Base-by-base conservation (phyloP, 2,113 vertebrate genomes). In the Regulus satrapa region DNA sequence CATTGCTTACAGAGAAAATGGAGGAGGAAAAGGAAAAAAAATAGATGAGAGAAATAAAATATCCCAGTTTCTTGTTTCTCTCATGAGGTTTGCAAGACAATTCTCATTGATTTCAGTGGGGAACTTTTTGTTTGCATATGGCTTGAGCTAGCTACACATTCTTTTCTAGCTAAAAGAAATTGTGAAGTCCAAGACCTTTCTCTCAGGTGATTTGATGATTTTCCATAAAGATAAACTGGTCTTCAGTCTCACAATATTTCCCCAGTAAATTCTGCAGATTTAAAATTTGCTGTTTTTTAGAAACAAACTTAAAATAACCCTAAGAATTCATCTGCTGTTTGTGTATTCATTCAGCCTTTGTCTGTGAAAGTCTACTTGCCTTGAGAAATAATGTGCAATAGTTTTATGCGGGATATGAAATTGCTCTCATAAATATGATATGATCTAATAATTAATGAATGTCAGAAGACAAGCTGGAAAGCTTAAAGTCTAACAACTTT, bases 371-470 rank as follows among this genome's bases (percentile, higher is more conserved):
- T 18, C 48, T 86, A 15, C 52, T 91, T 96, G 91, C 89, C 94
- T 78, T 91, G 84, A 94, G 91, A 95, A 95, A 95, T 87, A 56
- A 85, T 52, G 5, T 68, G 12, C 72, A 81, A 81, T 78, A n/a
- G 48, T 74, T 95, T 96, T 89, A 92, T 89, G 83, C 18, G 48
- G 51, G 51, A 89, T 92, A 87, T 95, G 80, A 94, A 89, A 94
- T 84, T 95, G 91, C 86, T 78, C 56, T 96, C 61, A 88, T 94
- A 87, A 94, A 92, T 91, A 43, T 81, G 86, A 81, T 92, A 94
- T 87, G 76, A 89, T 78, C 91, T 94, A 85, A 95, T 92, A 95
- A 96, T 92, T 95, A 97, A 95, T 91, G 91, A 92, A 92, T 77
- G 69, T 79, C 61, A 91, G 52, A 92, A 94, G 92, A 91, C 52